These are phyloP conservation scores for Grammomys dolichurus DNA, from an alignment of 2,113 vertebrate genomes.

Conservation along the genomic window DNA sequence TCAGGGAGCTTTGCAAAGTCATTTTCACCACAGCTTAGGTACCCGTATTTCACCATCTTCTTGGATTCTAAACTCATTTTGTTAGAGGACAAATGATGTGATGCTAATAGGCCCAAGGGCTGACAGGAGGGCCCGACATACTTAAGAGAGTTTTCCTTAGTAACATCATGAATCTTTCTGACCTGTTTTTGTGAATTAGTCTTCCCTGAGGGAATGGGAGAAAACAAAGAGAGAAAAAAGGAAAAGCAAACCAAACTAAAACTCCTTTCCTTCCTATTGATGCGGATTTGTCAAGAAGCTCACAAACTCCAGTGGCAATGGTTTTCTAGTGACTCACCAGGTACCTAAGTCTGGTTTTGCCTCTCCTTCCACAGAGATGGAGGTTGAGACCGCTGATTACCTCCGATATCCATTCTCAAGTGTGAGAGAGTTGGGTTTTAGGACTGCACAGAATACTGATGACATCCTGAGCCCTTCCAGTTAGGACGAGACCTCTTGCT, in stretches of 20 bases:
- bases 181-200: not conserved
- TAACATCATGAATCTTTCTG: not conserved
- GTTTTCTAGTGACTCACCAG: not conserved
- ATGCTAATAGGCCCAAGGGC: not conserved
- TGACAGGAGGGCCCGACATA: not conserved
- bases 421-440: not conserved
- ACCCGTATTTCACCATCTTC: not conserved
- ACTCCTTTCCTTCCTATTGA: not conserved
- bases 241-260: not conserved
- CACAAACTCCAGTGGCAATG: not conserved
- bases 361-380: not conserved
- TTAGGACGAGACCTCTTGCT: not conserved
- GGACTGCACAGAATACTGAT: not conserved
- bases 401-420: not conserved
- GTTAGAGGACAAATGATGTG: not conserved
- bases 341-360: not conserved
- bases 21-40: not conserved
- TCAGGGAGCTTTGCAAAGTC: not conserved
- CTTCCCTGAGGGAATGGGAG: not conserved
- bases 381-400: not conserved
- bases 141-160: not conserved
- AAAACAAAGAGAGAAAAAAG: not conserved
- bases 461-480: not conserved
- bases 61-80: conserved; percentile 3
- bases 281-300: not conserved